Evolutionary conservation across 2,888 invertebrate species (phyloP).

Genomic region (Cistogaster globosa): DNA sequence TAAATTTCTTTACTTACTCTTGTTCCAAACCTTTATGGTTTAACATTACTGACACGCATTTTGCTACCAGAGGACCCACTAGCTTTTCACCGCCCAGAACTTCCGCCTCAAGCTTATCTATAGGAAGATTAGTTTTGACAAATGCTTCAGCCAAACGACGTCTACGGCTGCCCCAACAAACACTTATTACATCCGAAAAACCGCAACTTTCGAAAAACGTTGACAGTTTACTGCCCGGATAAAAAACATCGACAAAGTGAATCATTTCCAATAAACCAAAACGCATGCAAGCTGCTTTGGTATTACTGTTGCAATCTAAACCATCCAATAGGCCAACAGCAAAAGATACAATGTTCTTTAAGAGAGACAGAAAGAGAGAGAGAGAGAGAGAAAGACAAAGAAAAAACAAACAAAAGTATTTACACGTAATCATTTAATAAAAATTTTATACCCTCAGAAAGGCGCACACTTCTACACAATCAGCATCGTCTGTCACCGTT

Average conservation of each 20-base stretch:
- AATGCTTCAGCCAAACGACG: slow-evolving; percentile 97
- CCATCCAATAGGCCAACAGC: slow-evolving; percentile 99
- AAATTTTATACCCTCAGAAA: slow-evolving; percentile 85
- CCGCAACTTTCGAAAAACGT: slow-evolving; percentile 99
- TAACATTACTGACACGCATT: slow-evolving; percentile 98
- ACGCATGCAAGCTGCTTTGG: slow-evolving; percentile 98
- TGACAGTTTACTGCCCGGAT: slow-evolving; percentile 93
- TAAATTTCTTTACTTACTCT: slow-evolving; percentile 85
- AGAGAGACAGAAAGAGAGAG: background rate
- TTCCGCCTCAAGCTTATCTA: slow-evolving; percentile 95
- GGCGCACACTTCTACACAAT: slow-evolving; percentile 99
- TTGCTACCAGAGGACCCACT: slow-evolving; percentile 98
- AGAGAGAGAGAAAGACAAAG: no score
- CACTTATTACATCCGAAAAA: slow-evolving; percentile 98
- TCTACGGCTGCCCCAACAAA: slow-evolving; percentile 97
- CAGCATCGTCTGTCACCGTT: slow-evolving; percentile 96
- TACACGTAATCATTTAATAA: background rate
- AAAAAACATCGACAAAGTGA: slow-evolving; percentile 96
- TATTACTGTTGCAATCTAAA: slow-evolving; percentile 97
- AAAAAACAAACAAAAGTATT: background rate
- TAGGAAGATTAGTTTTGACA: slow-evolving; percentile 93
- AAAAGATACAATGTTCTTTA: slow-evolving; percentile 93
- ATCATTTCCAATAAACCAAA: slow-evolving; percentile 99
- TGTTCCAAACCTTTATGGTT: slow-evolving; percentile 93
- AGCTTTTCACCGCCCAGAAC: slow-evolving; percentile 98